Base-by-base conservation (phyloP, 2,113 vertebrate genomes). In the Macquaria australasica region DNA sequence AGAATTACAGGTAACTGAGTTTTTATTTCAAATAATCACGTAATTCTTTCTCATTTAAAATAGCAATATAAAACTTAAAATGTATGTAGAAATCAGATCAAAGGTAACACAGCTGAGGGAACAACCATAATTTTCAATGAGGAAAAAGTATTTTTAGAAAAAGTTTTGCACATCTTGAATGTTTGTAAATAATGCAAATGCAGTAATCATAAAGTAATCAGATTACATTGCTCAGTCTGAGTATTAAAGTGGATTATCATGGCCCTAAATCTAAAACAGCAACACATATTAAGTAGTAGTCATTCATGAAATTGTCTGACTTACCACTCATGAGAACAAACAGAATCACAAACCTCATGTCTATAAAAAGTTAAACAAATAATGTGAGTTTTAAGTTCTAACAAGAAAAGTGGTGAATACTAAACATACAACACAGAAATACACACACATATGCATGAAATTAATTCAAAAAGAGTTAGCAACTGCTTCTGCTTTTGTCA, bases 241-340 rank as follows among this genome's bases (percentile, higher is more conserved):
- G 0, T 31, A 45, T 15, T 77, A 1, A 63, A 23, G 6, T 45
- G 34, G 68, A 39, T 74, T 45, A 58, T 8, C 18, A 60, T 2
- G 4, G 25, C 6, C 20, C 20, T 34, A 16, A 21, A 28, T 66
- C 4, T 28, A 48, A 59, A 56, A 15, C 8, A 76, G n/a, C 11
- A 62, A 5, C 9, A 37, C 8, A 16, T 8, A 62, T 8, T 11
- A 58, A 73, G 31, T 18, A 70, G 3, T 5, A 69, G 2, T 51
- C 16, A 31, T 23, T 45, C 9, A 34, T 70, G 18, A 81, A 58
- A 62, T 53, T 20, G 5, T 39, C 59, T 45, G n/a, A 88, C 91
- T 91, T 75, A 94, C 92, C 94, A 67, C 87, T 86, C 74, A 95
- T 56, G 77, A 93, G 25, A 1, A 72, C 76, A 72, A 92, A 58